phyloP scores from a whole-genome alignment of 1,140 invertebrate species.

The Monochamus saltuarius region DNA sequence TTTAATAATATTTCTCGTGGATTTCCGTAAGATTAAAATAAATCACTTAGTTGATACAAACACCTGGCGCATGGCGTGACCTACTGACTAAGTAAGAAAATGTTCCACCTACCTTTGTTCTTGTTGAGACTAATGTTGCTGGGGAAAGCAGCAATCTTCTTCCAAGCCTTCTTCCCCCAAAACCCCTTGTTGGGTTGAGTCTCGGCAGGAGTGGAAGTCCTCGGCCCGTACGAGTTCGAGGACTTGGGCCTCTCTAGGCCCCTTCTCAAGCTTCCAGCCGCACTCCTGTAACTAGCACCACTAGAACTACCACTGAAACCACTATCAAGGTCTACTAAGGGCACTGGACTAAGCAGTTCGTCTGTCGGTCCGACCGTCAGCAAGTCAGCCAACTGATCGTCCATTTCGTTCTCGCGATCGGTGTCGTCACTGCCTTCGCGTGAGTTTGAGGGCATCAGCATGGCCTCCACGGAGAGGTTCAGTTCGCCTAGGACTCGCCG shows the following conservation, averaged over 20 bases:
- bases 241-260: slow-evolving; percentile 30
- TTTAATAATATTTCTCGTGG: too few relatives aligned
- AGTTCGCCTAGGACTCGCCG: slow-evolving; percentile 79
- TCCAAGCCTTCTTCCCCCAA: slow-evolving; percentile 74
- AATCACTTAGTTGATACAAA: too few relatives aligned
- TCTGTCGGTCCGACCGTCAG: slow-evolving; percentile 70
- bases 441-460: slow-evolving; percentile 71
- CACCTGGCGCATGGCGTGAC: too few relatives aligned
- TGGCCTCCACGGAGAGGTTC: slow-evolving; percentile 81
- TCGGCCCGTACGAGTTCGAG: slow-evolving; percentile 14
- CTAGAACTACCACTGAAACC: slow-evolving; percentile 79
- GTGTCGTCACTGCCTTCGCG: slow-evolving; percentile 52
- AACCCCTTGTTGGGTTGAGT: slow-evolving; percentile 53
- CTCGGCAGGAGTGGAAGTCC: slow-evolving; percentile 23
- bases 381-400: slow-evolving; percentile 65
- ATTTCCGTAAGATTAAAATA: too few relatives aligned
- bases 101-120: slow-evolving; percentile 54
- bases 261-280: slow-evolving; percentile 60
- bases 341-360: slow-evolving; percentile 67
- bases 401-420: slow-evolving; percentile 54
- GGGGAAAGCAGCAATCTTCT: slow-evolving; percentile 71
- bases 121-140: slow-evolving; percentile 67
- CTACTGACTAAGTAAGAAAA: too few relatives aligned
- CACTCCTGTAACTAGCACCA: slow-evolving; percentile 69
- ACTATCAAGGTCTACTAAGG: slow-evolving; percentile 70